phyloP scores from a whole-genome alignment of 2,888 invertebrate genomes.

The Arctia plantaginis region DNA sequence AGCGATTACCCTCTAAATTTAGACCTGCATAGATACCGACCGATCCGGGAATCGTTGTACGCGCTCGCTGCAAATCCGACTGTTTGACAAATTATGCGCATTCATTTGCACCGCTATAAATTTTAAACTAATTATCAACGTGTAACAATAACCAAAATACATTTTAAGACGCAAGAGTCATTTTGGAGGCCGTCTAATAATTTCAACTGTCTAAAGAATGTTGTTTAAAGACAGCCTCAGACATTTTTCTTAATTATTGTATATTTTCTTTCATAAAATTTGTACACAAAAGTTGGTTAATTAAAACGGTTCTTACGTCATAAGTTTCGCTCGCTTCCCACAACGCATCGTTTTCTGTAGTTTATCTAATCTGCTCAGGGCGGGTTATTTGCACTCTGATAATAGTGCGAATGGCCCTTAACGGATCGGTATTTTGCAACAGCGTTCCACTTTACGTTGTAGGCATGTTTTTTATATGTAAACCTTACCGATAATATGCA shows the following conservation, averaged over 20 bases:
- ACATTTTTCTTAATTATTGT: slow-evolving; percentile 37
- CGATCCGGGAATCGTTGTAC: slow-evolving; percentile 61
- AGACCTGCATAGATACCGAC: slow-evolving; percentile 71
- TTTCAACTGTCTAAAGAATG: slow-evolving; percentile 30
- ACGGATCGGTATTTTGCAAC: slow-evolving; percentile 71
- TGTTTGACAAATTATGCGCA: slow-evolving; percentile 77
- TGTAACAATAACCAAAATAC: slow-evolving; percentile 38
- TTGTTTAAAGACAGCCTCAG: slow-evolving; percentile 45
- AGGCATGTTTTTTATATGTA: slow-evolving; percentile 37
- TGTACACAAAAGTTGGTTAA: slow-evolving; percentile 55
- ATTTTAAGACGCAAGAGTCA: slow-evolving; percentile 49
- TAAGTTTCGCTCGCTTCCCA: slow-evolving; percentile 67
- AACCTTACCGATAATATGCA: slow-evolving; percentile 18
- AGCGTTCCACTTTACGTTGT: slow-evolving; percentile 49
- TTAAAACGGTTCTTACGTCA: slow-evolving; percentile 59
- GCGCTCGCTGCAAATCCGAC: slow-evolving; percentile 69
- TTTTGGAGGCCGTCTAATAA: slow-evolving; percentile 49
- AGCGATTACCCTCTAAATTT: slow-evolving; percentile 75
- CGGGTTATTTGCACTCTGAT: slow-evolving; percentile 84
- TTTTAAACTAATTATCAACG: slow-evolving; percentile 47
- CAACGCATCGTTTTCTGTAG: slow-evolving; percentile 69
- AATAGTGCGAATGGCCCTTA: slow-evolving; percentile 77
- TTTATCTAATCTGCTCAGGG: slow-evolving; percentile 82
- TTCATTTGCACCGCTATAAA: slow-evolving; percentile 62
- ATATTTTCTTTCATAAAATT: slow-evolving; percentile 35